Evolutionary conservation across 2,113 vertebrate genomes (phyloP).

Genomic region (Ovis canadensis): DNA sequence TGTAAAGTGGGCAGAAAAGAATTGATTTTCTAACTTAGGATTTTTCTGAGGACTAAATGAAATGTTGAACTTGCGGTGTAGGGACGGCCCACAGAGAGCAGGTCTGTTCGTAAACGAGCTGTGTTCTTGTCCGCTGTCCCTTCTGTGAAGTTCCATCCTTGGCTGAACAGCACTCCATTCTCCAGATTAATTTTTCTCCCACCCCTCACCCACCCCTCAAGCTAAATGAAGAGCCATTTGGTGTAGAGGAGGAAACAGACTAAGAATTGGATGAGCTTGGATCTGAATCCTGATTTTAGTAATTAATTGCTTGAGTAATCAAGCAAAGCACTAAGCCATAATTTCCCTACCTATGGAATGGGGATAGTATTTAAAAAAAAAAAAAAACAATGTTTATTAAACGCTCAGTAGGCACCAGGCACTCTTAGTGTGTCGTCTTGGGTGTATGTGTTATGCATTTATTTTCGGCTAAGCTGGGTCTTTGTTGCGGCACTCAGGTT

Average conservation of each 20-base stretch:
- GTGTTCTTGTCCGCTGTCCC: rapidly evolving
- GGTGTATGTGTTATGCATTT: neutral
- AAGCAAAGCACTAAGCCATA: neutral
- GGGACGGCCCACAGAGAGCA: neutral
- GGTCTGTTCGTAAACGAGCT: neutral
- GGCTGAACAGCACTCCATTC: neutral
- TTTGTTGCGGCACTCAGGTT: neutral
- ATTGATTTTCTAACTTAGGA: neutral
- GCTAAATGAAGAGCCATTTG: neutral
- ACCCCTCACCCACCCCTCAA: neutral
- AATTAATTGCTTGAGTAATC: neutral
- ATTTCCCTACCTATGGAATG: neutral
- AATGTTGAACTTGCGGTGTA: neutral
- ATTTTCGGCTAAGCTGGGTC: neutral
- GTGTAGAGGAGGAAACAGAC: neutral
- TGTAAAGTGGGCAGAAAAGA: neutral
- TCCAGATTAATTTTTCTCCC: neutral
- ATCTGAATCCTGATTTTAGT: neutral
- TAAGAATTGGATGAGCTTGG: neutral
- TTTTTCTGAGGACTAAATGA: neutral
- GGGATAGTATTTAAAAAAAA: neutral
- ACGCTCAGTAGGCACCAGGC: neutral
- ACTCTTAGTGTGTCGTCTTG: neutral
- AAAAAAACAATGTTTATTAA: rapidly evolving
- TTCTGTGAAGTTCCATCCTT: neutral